Evolutionary conservation across 2,113 vertebrate species (phyloP), one percentile per base, ranked within the genome.

Genomic region (Microcebus griseorufus): DNA sequence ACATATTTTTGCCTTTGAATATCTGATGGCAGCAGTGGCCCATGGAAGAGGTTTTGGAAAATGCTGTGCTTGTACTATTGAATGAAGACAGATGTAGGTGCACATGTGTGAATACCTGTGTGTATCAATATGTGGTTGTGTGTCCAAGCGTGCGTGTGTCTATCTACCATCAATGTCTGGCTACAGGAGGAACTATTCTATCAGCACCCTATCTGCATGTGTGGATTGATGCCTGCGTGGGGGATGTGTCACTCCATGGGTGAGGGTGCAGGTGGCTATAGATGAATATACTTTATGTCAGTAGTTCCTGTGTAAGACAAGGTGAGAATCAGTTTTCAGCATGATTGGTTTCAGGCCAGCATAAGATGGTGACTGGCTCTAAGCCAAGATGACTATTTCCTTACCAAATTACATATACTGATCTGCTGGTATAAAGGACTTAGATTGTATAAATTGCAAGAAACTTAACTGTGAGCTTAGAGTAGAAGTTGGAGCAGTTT

Each of bases 251-350:
- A 55, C 9, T 75, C 37, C 32, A 14, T 17, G 85, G 45, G 78
- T 39, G 78, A 79, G 9, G 51, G 65, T 72, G 48, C 27, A n/a
- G 90, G 95, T 94, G 70, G 79, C 72, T 88, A 20, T 64, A 60
- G 76, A 88, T 64, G 80, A 78, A 75, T 48, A 37, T 42, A 39
- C 84, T 92, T 73, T n/a, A 48, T 88, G 87, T 48, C 62, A 42
- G 88, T n/a, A 70, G 65, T 92, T 90, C 72, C 76, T 48, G 27
- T 82, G 87, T 60, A 79, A 73, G 95, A 86, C 88, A 93, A 92
- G 85, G 81, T 93, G 93, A 97, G 85, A 96, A 86, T 62, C 70
- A 2, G 42, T 94, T 96, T 96, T 94, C 88, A 96, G 81, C 53
- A 29, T 81, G 88, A 80, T 81, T 97, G 93, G 88, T 93, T 94